Evolutionary conservation across 2,797 vertebrate species (phyloP).

Genomic region (Sebastes elongatus): DNA sequence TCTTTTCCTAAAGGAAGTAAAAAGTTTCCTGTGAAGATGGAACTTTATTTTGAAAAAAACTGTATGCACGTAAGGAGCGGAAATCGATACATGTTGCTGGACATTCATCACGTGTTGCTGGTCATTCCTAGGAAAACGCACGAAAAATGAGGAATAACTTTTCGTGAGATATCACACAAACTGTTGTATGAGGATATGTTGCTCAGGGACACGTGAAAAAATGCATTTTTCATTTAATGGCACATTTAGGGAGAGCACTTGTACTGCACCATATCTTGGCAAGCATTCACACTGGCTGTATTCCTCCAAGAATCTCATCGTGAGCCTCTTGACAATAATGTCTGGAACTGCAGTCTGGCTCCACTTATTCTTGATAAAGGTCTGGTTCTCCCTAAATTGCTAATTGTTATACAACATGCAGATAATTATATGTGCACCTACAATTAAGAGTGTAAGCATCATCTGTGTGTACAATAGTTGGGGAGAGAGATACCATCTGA

Average conservation of each 20-base stretch:
- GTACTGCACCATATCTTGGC: background rate
- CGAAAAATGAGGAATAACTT: background rate
- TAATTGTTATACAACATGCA: background rate
- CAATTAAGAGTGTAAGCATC: background rate
- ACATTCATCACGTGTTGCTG: background rate
- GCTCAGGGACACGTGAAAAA: background rate
- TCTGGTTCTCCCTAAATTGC: background rate
- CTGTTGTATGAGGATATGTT: background rate
- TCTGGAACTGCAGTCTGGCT: background rate
- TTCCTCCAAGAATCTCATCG: background rate
- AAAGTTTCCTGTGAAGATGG: background rate
- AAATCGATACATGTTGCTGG: background rate
- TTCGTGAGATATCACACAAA: background rate
- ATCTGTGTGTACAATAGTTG: background rate
- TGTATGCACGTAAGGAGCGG: background rate
- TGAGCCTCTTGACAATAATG: background rate
- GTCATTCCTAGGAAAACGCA: too few relatives aligned
- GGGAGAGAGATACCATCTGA: background rate
- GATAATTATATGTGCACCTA: background rate
- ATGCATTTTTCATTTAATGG: conserved; percentile 7
- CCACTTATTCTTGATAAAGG: background rate
- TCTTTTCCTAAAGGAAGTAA: background rate
- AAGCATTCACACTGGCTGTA: background rate
- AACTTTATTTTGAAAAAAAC: background rate
- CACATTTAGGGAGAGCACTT: background rate